Conservation (phyloP, 2,113 vertebrate species). For the Microcebus murinus region DNA sequence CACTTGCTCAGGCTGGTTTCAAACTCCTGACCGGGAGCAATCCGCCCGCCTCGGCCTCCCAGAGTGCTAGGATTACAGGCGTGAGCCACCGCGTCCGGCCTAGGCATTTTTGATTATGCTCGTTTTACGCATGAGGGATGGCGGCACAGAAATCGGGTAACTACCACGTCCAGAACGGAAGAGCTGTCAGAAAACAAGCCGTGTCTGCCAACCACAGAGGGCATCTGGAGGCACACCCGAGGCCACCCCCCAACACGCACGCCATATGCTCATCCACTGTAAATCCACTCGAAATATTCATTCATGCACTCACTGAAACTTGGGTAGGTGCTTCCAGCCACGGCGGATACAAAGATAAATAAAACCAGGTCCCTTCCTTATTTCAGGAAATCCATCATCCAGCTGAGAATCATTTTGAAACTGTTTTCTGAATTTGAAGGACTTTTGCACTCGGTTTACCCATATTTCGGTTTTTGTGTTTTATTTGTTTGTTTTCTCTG, state of each 20-base stretch:
- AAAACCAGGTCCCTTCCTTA: neutral
- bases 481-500: neutral
- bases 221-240: rapidly evolving
- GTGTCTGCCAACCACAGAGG: neutral
- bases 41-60: too few relatives aligned
- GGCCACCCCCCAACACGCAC: rapidly evolving
- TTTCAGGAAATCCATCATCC: neutral
- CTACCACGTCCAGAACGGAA: too few relatives aligned
- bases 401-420: neutral
- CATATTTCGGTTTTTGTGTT: neutral
- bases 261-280: rapidly evolving
- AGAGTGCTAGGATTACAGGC: too few relatives aligned
- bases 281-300: neutral
- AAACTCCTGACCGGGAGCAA: too few relatives aligned
- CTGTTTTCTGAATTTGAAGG: neutral
- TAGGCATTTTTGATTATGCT: neutral
- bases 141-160: too few relatives aligned
- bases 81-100: too few relatives aligned
- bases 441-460: neutral
- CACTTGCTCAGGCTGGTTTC: too few relatives aligned
- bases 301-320: neutral
- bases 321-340: neutral
- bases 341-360: neutral
- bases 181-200: too few relatives aligned
- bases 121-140: neutral